Evolutionary conservation across 2,113 vertebrate species (phyloP).

Genomic region (Mormyrus lacerda): DNA sequence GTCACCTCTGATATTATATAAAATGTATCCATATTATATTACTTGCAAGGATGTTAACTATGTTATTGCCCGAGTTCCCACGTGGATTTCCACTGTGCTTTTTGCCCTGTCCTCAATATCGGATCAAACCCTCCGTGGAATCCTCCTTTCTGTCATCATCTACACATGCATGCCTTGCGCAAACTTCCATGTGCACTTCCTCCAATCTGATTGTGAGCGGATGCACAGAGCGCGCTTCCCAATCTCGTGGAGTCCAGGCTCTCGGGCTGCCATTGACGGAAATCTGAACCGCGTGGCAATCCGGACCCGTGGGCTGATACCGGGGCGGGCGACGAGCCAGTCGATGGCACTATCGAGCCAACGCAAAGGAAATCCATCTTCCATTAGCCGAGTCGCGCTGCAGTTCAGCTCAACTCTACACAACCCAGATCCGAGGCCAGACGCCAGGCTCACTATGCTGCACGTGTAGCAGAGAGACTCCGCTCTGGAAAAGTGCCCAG

Average conservation of each 20-base stretch:
- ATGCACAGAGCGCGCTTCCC: not conserved
- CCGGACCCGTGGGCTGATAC: slow-evolving; percentile 13
- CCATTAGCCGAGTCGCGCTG: slow-evolving; percentile 25
- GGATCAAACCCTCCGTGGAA: not conserved
- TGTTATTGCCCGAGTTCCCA: not conserved
- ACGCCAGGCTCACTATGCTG: not conserved
- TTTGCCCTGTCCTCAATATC: not conserved
- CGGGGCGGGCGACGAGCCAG: not conserved
- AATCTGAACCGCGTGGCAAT: slow-evolving; percentile 5
- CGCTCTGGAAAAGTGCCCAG: not conserved
- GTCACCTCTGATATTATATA: not conserved
- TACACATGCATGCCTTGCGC: not conserved
- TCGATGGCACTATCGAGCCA: not conserved
- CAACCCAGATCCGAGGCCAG: not conserved
- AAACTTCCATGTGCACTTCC: not conserved
- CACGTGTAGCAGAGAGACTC: not conserved
- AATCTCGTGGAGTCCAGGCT: slow-evolving; percentile 15
- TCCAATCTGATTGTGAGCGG: not conserved
- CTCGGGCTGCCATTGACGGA: not conserved
- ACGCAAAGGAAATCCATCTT: slow-evolving; percentile 36
- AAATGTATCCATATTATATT: not conserved
- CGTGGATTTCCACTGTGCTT: not conserved
- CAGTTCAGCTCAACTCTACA: not conserved
- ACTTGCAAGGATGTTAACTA: not conserved
- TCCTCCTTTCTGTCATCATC: not conserved